A percentile compares a stretch with the other conserved stretches of the same genome.
Evolutionary conservation across 2,797 vertebrate genomes (phyloP).

Genomic region (Dendrocincla fuliginosa): DNA sequence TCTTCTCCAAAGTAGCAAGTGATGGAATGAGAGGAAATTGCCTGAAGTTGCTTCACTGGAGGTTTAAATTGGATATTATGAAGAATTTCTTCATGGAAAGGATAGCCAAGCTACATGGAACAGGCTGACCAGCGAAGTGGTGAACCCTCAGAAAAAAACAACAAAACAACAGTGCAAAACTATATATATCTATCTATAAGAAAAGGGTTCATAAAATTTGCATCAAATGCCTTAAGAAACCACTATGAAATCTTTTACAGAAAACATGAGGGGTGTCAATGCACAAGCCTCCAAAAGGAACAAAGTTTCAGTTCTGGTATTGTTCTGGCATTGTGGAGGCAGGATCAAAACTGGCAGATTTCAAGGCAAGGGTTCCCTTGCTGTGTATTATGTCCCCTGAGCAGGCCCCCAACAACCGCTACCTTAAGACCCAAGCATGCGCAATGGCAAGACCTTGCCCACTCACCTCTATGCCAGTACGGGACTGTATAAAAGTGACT

Average conservation of each 20-base stretch:
- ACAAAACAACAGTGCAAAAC: not conserved
- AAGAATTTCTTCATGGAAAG: not conserved
- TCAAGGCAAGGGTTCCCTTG: accelerated
- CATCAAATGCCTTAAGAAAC: not conserved
- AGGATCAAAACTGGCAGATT: not conserved
- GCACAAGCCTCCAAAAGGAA: not conserved
- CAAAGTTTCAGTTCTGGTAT: not conserved
- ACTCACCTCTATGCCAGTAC: too few relatives aligned
- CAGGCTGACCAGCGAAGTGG: not conserved
- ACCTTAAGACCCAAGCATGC: too few relatives aligned
- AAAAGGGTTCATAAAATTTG: not conserved
- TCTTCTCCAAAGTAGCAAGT: not conserved
- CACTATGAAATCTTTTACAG: not conserved
- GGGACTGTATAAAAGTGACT: too few relatives aligned
- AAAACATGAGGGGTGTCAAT: accelerated
- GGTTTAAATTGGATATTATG: not conserved
- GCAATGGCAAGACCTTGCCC: too few relatives aligned
- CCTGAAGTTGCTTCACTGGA: not conserved
- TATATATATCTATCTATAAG: not conserved
- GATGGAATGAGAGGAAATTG: not conserved
- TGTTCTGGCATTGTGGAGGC: not conserved
- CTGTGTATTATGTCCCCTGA: too few relatives aligned
- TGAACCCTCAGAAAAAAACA: not conserved
- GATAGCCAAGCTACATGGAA: not conserved
- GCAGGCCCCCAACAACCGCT: too few relatives aligned